Evolutionary conservation across 2,113 vertebrate species (phyloP).

Genomic region (Cavia porcellus): DNA sequence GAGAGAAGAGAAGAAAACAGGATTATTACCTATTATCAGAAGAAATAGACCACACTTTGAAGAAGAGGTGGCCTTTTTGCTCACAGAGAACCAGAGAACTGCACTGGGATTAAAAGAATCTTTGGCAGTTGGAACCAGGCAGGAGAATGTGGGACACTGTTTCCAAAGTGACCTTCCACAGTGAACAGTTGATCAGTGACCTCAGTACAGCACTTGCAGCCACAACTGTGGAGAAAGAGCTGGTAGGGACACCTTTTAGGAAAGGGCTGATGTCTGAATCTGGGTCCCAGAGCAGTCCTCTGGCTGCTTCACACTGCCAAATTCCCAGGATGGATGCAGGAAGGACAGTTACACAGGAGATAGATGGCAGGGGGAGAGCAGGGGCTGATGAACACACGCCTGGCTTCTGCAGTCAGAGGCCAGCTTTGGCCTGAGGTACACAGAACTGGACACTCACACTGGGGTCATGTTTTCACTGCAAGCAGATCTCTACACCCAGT

Average conservation of each 20-base stretch:
- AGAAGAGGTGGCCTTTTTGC: neutral
- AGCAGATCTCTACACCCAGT: neutral
- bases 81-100: neutral
- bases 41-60: neutral
- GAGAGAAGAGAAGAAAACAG: neutral
- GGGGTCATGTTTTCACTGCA: neutral
- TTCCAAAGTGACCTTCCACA: neutral
- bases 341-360: neutral
- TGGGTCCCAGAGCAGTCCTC: neutral
- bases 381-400: neutral
- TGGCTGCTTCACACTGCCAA: neutral
- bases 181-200: neutral
- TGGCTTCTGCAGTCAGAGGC: neutral
- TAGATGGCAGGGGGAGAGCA: neutral
- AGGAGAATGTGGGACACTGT: neutral
- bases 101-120: neutral
- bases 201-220: neutral
- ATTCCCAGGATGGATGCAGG: neutral
- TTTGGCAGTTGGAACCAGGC: neutral
- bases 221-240: neutral
- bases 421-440: neutral
- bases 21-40: neutral
- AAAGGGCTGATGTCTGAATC: neutral
- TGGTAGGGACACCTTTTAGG: neutral
- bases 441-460: neutral